A percentile compares a stretch with the other conserved stretches of the same genome.
Evolutionary conservation across 2,113 vertebrate species (phyloP).

Genomic region (Chauna torquata): DNA sequence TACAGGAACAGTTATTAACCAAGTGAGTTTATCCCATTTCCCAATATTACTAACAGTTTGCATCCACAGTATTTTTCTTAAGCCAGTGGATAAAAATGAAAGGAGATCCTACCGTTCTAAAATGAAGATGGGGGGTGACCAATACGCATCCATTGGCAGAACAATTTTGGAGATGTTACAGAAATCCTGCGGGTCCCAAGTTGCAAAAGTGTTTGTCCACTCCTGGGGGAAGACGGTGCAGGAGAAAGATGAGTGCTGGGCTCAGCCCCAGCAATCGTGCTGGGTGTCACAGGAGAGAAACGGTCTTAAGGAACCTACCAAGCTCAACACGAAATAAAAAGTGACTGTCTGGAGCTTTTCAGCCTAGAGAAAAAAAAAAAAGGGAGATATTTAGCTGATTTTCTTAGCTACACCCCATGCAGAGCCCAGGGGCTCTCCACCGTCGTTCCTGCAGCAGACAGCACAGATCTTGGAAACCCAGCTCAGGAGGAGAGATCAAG

Average conservation of each 20-base stretch:
- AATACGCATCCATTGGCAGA: constrained; percentile 27
- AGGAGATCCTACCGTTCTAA: constrained; percentile 46
- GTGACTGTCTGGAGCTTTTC: constrained; percentile 69
- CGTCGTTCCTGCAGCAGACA: neutral
- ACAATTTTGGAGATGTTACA: constrained; percentile 55
- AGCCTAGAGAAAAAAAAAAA: constrained; percentile 14
- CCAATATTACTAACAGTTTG: neutral
- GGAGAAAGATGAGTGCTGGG: neutral
- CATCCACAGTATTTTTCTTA: neutral
- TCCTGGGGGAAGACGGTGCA: constrained; percentile 11
- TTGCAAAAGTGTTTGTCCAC: constrained; percentile 55
- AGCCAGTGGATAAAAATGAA: neutral
- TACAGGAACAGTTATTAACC: neutral
- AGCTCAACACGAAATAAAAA: constrained; percentile 44
- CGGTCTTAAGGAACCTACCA: neutral
- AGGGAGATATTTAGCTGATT: neutral
- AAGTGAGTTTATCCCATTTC: neutral
- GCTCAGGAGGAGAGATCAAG: neutral
- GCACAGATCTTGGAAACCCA: neutral
- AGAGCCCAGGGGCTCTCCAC: neutral
- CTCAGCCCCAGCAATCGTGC: neutral
- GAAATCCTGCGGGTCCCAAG: constrained; percentile 59
- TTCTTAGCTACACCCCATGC: neutral
- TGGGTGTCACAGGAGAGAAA: neutral
- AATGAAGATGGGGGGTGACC: constrained; percentile 47